Evolutionary conservation across 2,797 vertebrate species (phyloP).

Genomic region (Propithecus perrieri): DNA sequence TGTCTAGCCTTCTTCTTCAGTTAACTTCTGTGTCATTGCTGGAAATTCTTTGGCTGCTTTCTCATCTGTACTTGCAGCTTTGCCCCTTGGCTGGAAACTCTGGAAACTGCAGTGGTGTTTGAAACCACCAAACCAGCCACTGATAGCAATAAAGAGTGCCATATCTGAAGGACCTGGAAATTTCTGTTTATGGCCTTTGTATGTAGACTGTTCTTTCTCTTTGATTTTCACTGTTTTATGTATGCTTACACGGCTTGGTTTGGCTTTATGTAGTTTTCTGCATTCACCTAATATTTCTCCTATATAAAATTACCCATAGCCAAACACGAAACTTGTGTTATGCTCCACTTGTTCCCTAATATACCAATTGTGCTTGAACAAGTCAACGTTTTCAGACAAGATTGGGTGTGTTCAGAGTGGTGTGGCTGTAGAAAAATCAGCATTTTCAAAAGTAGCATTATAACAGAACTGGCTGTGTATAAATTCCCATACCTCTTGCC

Average conservation of each 20-base stretch:
- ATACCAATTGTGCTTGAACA: neutral
- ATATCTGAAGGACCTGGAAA: neutral
- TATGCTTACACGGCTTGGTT: neutral
- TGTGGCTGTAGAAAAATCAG: neutral
- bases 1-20: neutral
- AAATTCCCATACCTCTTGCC: neutral
- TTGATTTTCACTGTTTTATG: neutral
- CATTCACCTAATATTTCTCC: neutral
- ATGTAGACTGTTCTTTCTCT: neutral
- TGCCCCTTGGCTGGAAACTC: neutral
- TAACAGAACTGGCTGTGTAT: neutral
- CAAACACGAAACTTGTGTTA: neutral
- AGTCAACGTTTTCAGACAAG: neutral
- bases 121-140: neutral
- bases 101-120: neutral
- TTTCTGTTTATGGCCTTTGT: constrained; percentile 3
- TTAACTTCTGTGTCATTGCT: neutral
- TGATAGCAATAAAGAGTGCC: neutral
- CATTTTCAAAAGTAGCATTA: constrained; percentile 31
- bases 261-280: neutral
- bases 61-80: neutral
- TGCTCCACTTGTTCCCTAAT: neutral
- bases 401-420: neutral
- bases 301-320: neutral
- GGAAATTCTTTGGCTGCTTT: neutral